A percentile compares a stretch with the other conserved stretches of the same genome.
Evolutionary conservation across 2,888 invertebrate species (phyloP).

Genomic region (Pterostichus madidus): DNA sequence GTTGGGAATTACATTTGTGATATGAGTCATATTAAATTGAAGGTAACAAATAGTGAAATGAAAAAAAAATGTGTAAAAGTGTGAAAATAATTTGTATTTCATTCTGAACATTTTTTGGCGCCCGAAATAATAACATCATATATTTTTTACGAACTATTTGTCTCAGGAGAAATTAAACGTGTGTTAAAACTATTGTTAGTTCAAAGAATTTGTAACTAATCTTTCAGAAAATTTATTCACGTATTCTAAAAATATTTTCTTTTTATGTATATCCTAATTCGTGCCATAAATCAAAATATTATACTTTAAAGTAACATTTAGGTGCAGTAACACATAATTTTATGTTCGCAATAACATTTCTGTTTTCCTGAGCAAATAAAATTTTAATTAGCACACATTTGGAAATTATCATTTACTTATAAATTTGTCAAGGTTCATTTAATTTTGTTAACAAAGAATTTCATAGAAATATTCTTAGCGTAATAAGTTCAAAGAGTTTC

Average conservation of each 20-base stretch:
- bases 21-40: too few relatives aligned
- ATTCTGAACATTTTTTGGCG: too few relatives aligned
- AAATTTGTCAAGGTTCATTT: conserved; percentile 10
- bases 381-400: background rate
- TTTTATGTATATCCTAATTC: background rate
- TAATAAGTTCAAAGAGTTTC: background rate
- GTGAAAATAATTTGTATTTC: too few relatives aligned
- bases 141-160: too few relatives aligned
- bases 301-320: background rate
- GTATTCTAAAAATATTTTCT: conserved; percentile 16
- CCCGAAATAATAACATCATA: too few relatives aligned
- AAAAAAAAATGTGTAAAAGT: too few relatives aligned
- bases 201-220: conserved; percentile 30
- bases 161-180: too few relatives aligned
- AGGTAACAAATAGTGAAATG: too few relatives aligned
- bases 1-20: background rate
- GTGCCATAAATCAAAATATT: conserved; percentile 13
- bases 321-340: too few relatives aligned
- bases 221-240: background rate
- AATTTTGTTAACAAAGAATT: conserved; percentile 10
- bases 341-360: too few relatives aligned
- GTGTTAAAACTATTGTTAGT: background rate
- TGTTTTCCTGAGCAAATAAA: too few relatives aligned
- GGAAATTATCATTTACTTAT: background rate
- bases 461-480: background rate